phyloP scores from a whole-genome alignment of 2,888 invertebrate genomes.

The Agrotis segetum region DNA sequence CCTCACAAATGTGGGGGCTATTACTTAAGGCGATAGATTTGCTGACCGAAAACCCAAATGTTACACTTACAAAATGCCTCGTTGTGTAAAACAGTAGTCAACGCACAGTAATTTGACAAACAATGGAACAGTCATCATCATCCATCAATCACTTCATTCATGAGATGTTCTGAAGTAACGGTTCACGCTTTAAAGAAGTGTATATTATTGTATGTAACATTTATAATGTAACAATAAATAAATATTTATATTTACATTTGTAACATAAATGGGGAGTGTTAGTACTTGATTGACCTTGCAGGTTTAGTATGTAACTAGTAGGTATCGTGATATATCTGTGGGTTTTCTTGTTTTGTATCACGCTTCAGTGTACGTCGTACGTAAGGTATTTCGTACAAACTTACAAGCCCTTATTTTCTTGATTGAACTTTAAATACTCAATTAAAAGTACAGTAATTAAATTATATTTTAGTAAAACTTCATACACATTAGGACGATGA shows the following conservation, averaged over 20 bases:
- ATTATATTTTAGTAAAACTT: too few species aligned
- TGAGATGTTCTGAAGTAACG: constrained; percentile 11
- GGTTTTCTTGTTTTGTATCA: constrained; percentile 2
- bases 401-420: too few species aligned
- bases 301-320: constrained; percentile 10
- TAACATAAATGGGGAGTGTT: constrained; percentile 18
- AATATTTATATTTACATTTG: constrained; percentile 37
- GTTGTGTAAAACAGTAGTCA: constrained; percentile 54
- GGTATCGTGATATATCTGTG: background rate
- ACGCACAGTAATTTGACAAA: constrained; percentile 27
- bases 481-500: too few species aligned
- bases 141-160: constrained; percentile 57
- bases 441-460: too few species aligned
- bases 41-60: constrained; percentile 1
- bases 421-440: too few species aligned
- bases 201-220: too few species aligned
- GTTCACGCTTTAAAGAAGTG: constrained; percentile 21
- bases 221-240: constrained; percentile 27
- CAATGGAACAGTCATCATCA: constrained; percentile 32
- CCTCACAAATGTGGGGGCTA: too few species aligned
- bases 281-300: constrained; percentile 28
- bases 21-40: background rate
- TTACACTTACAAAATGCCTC: constrained; percentile 31
- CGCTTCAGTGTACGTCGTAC: too few species aligned
- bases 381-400: too few species aligned